These are phyloP conservation scores for Rhaphigaster nebulosa DNA, from an alignment of 2,888 invertebrate species.

Conservation along the genomic window DNA sequence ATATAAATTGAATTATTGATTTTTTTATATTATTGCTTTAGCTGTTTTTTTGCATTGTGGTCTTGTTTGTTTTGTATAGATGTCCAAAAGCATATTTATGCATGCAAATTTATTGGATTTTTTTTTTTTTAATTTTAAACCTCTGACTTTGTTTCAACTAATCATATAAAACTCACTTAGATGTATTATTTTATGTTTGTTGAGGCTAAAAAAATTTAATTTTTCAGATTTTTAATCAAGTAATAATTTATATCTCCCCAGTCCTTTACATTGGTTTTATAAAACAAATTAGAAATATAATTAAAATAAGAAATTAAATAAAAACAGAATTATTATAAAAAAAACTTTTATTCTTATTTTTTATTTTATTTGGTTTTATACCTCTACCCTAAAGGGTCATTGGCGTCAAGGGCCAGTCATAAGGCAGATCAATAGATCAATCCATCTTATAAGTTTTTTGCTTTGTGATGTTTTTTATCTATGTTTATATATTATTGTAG, in stretches of 20 bases:
- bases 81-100: neutral
- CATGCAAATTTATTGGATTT: neutral
- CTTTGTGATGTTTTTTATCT: too few species aligned
- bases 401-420: too few species aligned
- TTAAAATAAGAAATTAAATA: neutral
- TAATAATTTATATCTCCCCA: neutral
- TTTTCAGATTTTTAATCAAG: neutral
- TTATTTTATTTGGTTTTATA: too few species aligned
- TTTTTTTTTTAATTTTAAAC: neutral
- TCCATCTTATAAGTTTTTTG: too few species aligned
- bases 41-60: slow-evolving; percentile 3
- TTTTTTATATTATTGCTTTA: slow-evolving; percentile 4
- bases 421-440: too few species aligned
- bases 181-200: neutral
- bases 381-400: too few species aligned
- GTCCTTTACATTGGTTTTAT: neutral
- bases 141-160: neutral
- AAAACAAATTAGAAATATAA: neutral
- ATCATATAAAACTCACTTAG: neutral
- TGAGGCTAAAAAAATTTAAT: neutral
- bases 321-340: too few species aligned
- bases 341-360: too few species aligned
- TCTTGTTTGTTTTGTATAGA: slow-evolving; percentile 32
- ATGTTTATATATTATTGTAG: too few species aligned
- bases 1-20: neutral